Conservation (phyloP, 2,888 invertebrate genomes). For the Schizaphis graminum region DNA sequence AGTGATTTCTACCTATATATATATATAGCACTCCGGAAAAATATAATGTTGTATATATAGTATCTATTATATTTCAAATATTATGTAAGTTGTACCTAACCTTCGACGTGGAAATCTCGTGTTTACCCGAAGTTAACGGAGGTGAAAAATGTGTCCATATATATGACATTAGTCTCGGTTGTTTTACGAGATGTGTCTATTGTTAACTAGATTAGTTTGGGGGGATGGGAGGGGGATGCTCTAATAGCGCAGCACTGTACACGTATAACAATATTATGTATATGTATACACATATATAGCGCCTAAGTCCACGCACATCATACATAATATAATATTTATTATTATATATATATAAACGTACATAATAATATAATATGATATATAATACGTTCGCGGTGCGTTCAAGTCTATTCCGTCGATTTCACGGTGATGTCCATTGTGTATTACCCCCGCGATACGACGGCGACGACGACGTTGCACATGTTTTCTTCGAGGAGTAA, state of each 20-base stretch:
- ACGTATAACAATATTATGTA: neutral
- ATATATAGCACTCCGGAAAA: neutral
- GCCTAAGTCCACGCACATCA: neutral
- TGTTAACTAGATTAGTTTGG: constrained; percentile 62
- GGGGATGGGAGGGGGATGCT: neutral
- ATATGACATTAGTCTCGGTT: constrained; percentile 62
- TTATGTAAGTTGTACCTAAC: constrained; percentile 28
- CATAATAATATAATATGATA: constrained; percentile 21
- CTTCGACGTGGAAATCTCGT: constrained; percentile 52
- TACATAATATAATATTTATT: constrained; percentile 1
- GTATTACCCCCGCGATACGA: constrained; percentile 38
- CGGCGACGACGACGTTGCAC: neutral
- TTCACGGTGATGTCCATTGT: constrained; percentile 64
- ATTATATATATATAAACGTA: constrained; percentile 25
- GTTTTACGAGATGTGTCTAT: constrained; percentile 64
- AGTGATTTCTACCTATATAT: neutral
- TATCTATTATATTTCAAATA: constrained; percentile 13
- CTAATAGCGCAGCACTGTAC: neutral
- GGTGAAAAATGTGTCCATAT: constrained; percentile 57
- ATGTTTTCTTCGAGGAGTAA: constrained; percentile 29
- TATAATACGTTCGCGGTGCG: constrained; percentile 29
- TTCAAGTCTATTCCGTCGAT: constrained; percentile 62
- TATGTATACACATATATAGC: neutral
- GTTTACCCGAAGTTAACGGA: constrained; percentile 63
- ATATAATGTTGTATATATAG: neutral